phyloP scores from a whole-genome alignment of 92 coral and sea anemone species.

The Diadumene lineata region DNA sequence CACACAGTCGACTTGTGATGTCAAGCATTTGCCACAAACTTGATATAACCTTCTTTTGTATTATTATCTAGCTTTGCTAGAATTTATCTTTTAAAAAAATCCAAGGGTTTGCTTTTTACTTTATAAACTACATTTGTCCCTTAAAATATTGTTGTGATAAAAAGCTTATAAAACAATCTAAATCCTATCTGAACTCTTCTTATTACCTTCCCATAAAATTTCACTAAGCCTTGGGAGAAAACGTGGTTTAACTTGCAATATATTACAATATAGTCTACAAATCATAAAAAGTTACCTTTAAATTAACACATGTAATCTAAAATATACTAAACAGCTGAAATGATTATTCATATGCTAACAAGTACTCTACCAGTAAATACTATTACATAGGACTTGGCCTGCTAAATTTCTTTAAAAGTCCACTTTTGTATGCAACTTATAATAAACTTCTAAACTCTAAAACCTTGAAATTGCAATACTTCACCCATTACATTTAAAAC shows the following conservation, averaged over 20 bases:
- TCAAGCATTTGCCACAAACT: background rate
- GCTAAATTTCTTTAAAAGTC: background rate
- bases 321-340: no score
- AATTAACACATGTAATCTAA: no score
- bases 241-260: no score
- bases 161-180: background rate
- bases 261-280: no score
- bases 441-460: background rate
- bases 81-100: background rate
- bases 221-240: background rate
- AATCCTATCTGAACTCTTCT: background rate
- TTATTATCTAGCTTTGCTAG: background rate
- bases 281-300: no score
- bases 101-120: slow-evolving; percentile 12
- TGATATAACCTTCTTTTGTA: background rate
- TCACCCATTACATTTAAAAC: background rate
- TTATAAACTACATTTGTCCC: slow-evolving; percentile 3
- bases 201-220: background rate
- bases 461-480: background rate
- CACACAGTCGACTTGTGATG: no score
- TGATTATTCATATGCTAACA: no score
- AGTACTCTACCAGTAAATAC: background rate
- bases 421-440: background rate
- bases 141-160: background rate
- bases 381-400: background rate